Base-by-base conservation (phyloP, 2,888 invertebrate species). In the Cordilura impudica region DNA sequence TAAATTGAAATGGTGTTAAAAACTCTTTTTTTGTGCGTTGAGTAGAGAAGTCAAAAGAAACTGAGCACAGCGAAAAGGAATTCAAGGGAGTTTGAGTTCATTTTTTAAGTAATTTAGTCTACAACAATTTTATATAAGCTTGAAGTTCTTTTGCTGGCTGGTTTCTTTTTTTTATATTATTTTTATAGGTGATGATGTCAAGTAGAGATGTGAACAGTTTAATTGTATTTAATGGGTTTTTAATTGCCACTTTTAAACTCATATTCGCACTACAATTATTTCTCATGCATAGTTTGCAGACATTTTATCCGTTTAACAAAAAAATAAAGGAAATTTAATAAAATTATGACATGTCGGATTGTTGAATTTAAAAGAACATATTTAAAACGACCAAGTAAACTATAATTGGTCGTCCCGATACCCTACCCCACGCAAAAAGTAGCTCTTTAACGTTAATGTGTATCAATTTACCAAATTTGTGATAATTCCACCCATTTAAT, bases 201-300 rank as follows among this genome's bases (percentile, higher is more conserved):
- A 75, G 79, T 79, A 56, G 35, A 56, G 72, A 75, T 75, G 54
- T 75, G 67, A 75, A 79, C 63, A 79, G 67, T 79, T 79, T 79
- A 79, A 79, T 79, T 79, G 75, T 75, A 67, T 79, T 79, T 79
- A 79, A 79, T 79, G 75, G 75, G 45, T 67, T 79, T 79, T 79
- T 79, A 79, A 79, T 79, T 79, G 71, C 71, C 56, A 72, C 67
- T 79, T 79, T 66, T 67, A 58, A 73, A 66, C 73, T 66, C 73
- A 73, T 51, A 66, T 51, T 67, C 35, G 45, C 45, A 23, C 4
- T 19, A 23, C 26, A 74, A 70, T 56, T 56, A 65, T 63, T 76
- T 69, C 69, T 56, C 56, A 70, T 70, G 69, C 54, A 58, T 56
- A 63, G 23, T 39, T 23, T n/a, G 5, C 7, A 51, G 21, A 23